phyloP scores from a whole-genome alignment of 1,140 invertebrate genomes.

The Diplogasteroides magnus region DNA sequence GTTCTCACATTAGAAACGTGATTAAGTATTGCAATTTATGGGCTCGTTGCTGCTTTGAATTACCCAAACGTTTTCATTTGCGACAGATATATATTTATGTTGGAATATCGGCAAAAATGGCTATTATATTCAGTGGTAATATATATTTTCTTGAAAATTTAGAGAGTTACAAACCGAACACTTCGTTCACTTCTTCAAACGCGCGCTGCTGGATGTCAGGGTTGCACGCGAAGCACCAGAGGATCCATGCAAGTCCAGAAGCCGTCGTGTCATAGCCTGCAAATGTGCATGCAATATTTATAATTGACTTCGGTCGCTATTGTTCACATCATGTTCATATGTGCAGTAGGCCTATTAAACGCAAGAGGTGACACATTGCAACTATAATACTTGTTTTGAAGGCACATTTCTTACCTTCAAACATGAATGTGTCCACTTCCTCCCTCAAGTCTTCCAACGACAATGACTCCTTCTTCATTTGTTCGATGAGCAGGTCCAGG shows the following conservation, averaged over 20 bases:
- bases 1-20: no score
- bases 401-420: neutral
- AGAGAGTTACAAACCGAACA: no score
- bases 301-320: no score
- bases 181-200: neutral
- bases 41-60: no score
- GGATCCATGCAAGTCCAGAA: neutral
- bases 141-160: no score
- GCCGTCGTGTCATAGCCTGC: neutral
- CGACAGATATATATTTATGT: no score
- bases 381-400: neutral
- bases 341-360: neutral
- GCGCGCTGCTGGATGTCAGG: neutral
- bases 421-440: neutral
- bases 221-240: neutral
- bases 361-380: neutral
- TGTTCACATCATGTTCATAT: no score
- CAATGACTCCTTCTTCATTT: neutral
- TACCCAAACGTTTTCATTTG: no score
- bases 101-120: no score
- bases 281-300: no score
- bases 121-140: no score
- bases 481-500: neutral
- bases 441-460: neutral
- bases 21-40: no score